Conservation (phyloP, 2,113 vertebrate genomes). For the Melozone crissalis region DNA sequence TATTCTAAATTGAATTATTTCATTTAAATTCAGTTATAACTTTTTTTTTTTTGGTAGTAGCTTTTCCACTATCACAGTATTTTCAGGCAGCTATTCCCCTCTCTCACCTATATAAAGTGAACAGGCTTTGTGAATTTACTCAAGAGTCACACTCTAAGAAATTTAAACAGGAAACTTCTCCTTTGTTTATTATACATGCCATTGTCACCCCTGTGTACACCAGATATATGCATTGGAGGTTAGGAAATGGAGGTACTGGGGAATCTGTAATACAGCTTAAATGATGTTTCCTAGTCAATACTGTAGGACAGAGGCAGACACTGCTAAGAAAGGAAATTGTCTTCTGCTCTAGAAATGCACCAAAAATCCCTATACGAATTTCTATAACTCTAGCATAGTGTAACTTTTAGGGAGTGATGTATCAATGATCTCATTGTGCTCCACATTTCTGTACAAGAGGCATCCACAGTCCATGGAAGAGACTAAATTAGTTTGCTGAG, state of each 20-base stretch:
- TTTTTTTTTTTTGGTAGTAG: background rate
- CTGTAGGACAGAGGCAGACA: background rate
- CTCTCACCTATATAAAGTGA: background rate
- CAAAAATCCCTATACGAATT: background rate
- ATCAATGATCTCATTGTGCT: background rate
- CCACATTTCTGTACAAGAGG: background rate
- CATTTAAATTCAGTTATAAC: background rate
- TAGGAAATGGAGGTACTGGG: background rate
- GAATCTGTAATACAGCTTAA: background rate
- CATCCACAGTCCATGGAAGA: background rate
- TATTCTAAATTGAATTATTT: background rate
- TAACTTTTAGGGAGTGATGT: background rate
- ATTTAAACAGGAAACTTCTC: background rate
- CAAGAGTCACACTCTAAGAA: background rate
- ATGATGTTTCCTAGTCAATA: background rate
- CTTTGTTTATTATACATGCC: background rate
- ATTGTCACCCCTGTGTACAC: background rate
- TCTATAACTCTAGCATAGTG: background rate
- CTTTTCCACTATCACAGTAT: background rate
- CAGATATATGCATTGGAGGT: background rate
- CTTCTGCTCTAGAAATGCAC: background rate
- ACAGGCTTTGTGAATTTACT: background rate
- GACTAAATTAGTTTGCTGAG: background rate
- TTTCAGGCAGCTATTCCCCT: background rate
- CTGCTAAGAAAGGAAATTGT: background rate